Percentiles rank a stretch among this genome's conserved stretches.
Conservation (phyloP, 2,797 vertebrate genomes). For the Spinibarbus caldwelli region DNA sequence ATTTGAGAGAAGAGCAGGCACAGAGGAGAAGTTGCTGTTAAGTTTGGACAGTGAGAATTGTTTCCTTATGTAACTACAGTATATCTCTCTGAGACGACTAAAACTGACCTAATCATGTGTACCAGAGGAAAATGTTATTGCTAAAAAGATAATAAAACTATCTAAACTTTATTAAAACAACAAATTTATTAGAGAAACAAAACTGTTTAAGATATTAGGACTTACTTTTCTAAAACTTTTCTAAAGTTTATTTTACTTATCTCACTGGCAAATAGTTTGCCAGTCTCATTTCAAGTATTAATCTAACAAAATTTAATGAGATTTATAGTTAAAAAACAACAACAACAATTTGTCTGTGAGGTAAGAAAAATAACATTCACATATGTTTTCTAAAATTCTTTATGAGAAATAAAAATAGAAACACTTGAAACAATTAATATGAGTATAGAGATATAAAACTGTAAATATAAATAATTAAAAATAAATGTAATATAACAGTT, state of each 20-base stretch:
- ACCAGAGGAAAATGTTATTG: not conserved
- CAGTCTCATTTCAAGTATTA: not conserved
- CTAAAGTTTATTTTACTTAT: not conserved
- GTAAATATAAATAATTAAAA: too few species aligned
- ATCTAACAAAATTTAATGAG: not conserved
- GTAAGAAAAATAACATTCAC: not conserved
- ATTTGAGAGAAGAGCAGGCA: slow-evolving; percentile 20
- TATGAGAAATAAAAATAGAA: not conserved
- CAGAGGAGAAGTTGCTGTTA: slow-evolving; percentile 23
- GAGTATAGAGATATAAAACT: too few species aligned
- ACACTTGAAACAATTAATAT: too few species aligned
- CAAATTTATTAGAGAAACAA: not conserved
- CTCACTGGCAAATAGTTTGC: not conserved
- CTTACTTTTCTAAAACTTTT: not conserved
- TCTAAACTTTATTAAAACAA: not conserved
- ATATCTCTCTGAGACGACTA: not conserved
- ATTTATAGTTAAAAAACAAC: not conserved
- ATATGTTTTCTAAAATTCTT: not conserved
- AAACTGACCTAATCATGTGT: not conserved
- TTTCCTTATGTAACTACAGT: slow-evolving; percentile 5
- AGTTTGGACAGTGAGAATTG: not conserved
- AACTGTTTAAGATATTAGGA: not conserved
- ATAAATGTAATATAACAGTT: too few species aligned
- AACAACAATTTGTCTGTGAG: not conserved
- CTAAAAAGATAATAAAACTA: not conserved